Conservation (phyloP, 2,113 vertebrate genomes). For the Hemicordylus capensis region DNA sequence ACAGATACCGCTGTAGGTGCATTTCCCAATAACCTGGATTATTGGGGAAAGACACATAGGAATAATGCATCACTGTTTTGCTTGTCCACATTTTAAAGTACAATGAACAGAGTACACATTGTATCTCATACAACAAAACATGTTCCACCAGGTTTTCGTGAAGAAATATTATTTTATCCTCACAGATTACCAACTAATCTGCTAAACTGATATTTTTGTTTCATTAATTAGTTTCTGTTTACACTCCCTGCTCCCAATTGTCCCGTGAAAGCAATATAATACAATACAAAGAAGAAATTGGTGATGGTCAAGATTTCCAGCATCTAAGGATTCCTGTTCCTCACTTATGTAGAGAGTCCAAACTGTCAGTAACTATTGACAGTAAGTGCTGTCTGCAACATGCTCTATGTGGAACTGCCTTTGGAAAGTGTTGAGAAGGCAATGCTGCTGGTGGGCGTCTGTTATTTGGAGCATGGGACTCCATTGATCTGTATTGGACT, state of each 20-base stretch:
- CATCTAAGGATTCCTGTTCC: not conserved
- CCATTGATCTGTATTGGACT: too few relatives aligned
- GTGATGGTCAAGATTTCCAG: not conserved
- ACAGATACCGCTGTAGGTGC: conserved; percentile 8
- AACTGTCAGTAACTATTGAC: too few relatives aligned
- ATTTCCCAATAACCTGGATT: conserved; percentile 35
- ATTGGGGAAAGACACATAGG: not conserved
- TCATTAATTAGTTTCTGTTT: not conserved
- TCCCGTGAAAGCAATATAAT: not conserved
- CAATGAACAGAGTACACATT: conserved; percentile 27
- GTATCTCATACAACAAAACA: conserved; percentile 28
- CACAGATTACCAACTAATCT: conserved; percentile 31
- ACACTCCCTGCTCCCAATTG: not conserved
- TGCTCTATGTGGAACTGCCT: too few relatives aligned
- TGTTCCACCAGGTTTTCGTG: conserved; percentile 41
- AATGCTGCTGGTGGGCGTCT: too few relatives aligned
- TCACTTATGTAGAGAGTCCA: not conserved
- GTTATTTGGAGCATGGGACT: too few relatives aligned
- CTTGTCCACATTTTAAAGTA: conserved; percentile 27
- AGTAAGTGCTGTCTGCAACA: too few relatives aligned
- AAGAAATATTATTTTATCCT: conserved; percentile 41
- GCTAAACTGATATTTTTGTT: conserved; percentile 11
- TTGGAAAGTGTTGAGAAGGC: too few relatives aligned
- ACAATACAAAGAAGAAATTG: not conserved
- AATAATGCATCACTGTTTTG: not conserved